Evolutionary conservation across 1,140 invertebrate species (phyloP).

Genomic region (Oryctes rhinoceros): DNA sequence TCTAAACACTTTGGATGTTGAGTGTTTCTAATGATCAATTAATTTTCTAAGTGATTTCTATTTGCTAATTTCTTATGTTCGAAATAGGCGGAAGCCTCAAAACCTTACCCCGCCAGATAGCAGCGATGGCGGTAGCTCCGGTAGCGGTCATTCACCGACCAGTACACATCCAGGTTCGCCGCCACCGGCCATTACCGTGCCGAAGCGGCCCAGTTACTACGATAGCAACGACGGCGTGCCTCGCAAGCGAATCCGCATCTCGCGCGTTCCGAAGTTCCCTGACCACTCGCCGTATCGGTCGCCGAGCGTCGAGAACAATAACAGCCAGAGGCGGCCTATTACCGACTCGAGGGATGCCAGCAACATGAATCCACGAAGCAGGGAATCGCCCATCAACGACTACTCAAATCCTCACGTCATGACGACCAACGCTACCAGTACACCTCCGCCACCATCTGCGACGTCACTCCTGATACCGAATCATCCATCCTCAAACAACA

Average conservation of each 20-base stretch:
- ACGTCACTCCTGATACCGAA: conserved; percentile 47
- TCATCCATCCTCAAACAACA: conserved; percentile 47
- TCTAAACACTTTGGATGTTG: too few relatives aligned
- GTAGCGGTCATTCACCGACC: conserved; percentile 74
- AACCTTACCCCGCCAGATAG: conserved; percentile 87
- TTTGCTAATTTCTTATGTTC: conserved; percentile 44
- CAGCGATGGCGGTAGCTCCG: conserved; percentile 77
- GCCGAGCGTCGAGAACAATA: conserved; percentile 53
- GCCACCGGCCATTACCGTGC: conserved; percentile 61
- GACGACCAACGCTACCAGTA: conserved; percentile 47
- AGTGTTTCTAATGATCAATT: too few relatives aligned
- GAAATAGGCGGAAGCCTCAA: conserved; percentile 80
- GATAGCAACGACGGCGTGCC: conserved; percentile 70
- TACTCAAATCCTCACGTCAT: conserved; percentile 41
- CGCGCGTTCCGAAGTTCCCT: conserved; percentile 74
- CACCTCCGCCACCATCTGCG: conserved; percentile 55
- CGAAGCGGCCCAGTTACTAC: conserved; percentile 66
- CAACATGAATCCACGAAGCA: conserved; percentile 60
- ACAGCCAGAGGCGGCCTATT: conserved; percentile 55
- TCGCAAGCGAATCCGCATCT: conserved; percentile 82
- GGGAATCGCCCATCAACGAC: conserved; percentile 55
- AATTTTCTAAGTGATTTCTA: too few relatives aligned
- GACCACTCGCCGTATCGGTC: conserved; percentile 48
- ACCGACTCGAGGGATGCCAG: conserved; percentile 59
- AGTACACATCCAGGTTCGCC: conserved; percentile 74